These are phyloP conservation scores for Phenganax subtilis DNA, from an alignment of 92 coral and sea anemone species.

Conservation along the genomic window DNA sequence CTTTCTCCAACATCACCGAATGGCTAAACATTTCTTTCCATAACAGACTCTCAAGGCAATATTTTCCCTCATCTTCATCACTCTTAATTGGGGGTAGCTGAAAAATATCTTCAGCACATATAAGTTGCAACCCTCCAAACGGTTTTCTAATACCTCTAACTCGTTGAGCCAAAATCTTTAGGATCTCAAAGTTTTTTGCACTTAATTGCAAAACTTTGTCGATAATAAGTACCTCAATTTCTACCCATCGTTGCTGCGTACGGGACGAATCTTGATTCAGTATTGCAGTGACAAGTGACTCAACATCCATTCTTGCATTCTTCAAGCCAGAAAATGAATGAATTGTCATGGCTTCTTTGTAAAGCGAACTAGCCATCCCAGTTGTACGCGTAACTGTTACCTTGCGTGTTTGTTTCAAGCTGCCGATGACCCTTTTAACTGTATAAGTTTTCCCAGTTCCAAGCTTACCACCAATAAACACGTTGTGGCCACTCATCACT, in stretches of 20 bases:
- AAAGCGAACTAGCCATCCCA: conserved; percentile 45
- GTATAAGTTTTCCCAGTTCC: too few species aligned
- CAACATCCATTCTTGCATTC: conserved; percentile 32
- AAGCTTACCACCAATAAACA: neutral
- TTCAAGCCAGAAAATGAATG: conserved; percentile 56
- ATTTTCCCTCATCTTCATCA: conserved; percentile 31
- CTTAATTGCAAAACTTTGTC: conserved; percentile 56
- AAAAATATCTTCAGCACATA: conserved; percentile 54
- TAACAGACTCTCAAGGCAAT: conserved; percentile 43
- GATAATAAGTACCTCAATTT: conserved; percentile 50
- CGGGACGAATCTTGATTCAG: neutral
- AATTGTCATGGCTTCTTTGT: conserved; percentile 39
- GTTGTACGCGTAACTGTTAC: conserved; percentile 43
- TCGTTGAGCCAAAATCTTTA: conserved; percentile 37
- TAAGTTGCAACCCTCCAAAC: conserved; percentile 60
- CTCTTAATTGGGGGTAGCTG: conserved; percentile 58
- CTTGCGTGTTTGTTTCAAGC: neutral
- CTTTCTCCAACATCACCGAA: conserved; percentile 42
- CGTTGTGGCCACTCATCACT: neutral
- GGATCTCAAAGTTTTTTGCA: conserved; percentile 38
- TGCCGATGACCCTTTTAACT: too few species aligned
- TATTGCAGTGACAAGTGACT: neutral
- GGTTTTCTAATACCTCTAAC: conserved; percentile 14
- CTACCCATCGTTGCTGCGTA: conserved; percentile 32
- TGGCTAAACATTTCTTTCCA: conserved; percentile 53